phyloP scores from a whole-genome alignment of 2,888 invertebrate species.

The Pandemis heparana region DNA sequence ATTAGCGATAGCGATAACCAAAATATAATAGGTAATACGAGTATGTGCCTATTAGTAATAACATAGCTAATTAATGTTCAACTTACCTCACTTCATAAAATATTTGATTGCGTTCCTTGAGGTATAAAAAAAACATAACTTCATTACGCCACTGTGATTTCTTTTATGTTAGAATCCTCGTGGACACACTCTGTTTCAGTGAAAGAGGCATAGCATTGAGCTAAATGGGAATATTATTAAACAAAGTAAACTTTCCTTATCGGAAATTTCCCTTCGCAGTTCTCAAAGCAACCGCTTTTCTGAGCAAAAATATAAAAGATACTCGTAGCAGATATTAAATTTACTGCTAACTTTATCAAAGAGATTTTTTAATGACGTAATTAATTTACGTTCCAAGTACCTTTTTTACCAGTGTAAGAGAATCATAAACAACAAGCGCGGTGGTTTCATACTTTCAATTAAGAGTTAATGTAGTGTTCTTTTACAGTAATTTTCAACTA shows the following conservation, averaged over 20 bases:
- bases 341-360: conserved; percentile 52
- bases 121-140: background rate
- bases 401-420: background rate
- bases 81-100: background rate
- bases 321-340: conserved; percentile 50
- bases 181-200: background rate
- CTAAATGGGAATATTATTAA: conserved; percentile 41
- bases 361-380: conserved; percentile 48
- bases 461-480: too few species aligned
- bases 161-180: background rate
- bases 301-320: conserved; percentile 54
- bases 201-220: conserved; percentile 4
- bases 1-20: too few species aligned
- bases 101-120: too few species aligned
- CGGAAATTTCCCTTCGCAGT: conserved; percentile 47
- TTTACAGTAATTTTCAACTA: too few species aligned
- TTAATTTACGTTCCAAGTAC: conserved; percentile 1
- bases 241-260: conserved; percentile 52
- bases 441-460: too few species aligned
- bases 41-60: too few species aligned
- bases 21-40: too few species aligned
- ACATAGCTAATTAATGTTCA: too few species aligned
- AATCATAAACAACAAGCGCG: background rate
- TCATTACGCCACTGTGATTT: background rate
- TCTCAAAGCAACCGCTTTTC: conserved; percentile 51